These are phyloP conservation scores for Cephalotes varians DNA, from an alignment of 2,888 invertebrate genomes.

Conservation along the genomic window DNA sequence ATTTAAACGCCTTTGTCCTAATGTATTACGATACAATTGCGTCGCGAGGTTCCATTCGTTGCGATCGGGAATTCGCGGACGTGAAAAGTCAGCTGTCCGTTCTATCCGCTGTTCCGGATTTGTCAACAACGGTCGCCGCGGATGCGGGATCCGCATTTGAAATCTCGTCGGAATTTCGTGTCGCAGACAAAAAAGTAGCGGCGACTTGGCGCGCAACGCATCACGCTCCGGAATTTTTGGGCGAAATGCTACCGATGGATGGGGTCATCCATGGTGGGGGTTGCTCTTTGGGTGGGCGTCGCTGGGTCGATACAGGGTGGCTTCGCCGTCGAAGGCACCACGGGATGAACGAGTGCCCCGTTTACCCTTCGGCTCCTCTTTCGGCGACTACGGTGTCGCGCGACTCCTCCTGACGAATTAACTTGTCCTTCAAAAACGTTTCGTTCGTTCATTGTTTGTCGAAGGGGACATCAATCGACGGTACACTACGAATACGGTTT, in stretches of 20 bases:
- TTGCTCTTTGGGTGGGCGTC: slow-evolving; percentile 77
- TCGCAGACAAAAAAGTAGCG: slow-evolving; percentile 25
- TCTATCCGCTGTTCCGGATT: neutral
- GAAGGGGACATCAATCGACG: neutral
- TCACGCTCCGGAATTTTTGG: slow-evolving; percentile 67
- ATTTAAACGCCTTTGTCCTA: neutral
- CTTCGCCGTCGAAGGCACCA: slow-evolving; percentile 75
- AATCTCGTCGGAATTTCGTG: slow-evolving; percentile 1
- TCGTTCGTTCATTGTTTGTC: slow-evolving; percentile 9
- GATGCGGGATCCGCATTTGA: neutral
- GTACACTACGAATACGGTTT: neutral
- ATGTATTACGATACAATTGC: neutral
- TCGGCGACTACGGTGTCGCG: neutral
- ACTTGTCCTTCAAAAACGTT: slow-evolving; percentile 12
- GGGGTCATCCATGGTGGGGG: slow-evolving; percentile 72
- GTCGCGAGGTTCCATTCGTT: no score
- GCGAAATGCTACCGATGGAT: slow-evolving; percentile 59
- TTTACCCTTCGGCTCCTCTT: slow-evolving; percentile 8
- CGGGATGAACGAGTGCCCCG: slow-evolving; percentile 61
- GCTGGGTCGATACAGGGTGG: slow-evolving; percentile 83
- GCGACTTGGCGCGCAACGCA: slow-evolving; percentile 37
- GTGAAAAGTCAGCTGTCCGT: neutral
- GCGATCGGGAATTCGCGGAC: neutral
- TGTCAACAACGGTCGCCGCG: neutral
- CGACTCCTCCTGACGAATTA: slow-evolving; percentile 31